phyloP scores from a whole-genome alignment of 2,888 invertebrate species.

The Andrena marginata region DNA sequence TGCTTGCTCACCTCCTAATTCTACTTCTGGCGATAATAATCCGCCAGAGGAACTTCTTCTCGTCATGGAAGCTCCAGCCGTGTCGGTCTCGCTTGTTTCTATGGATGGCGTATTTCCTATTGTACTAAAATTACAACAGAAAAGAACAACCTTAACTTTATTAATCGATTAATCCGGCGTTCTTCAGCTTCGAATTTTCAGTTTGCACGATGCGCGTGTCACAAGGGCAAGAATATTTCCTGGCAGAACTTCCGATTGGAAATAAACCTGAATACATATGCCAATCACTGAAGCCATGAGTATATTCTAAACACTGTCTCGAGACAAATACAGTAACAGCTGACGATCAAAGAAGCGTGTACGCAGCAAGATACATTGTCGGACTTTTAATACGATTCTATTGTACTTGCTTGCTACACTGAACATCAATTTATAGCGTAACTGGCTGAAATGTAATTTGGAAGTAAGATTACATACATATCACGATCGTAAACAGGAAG shows the following conservation, averaged over 20 bases:
- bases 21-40: constrained; percentile 92
- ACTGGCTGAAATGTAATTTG: constrained; percentile 12
- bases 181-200: constrained; percentile 5
- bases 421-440: constrained; percentile 16
- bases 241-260: constrained; percentile 30
- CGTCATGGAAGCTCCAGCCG: constrained; percentile 86
- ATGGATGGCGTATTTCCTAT: constrained; percentile 91
- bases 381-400: constrained; percentile 16
- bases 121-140: constrained; percentile 85
- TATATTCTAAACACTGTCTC: constrained; percentile 5
- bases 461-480: constrained; percentile 15
- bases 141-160: constrained; percentile 28
- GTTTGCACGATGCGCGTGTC: constrained; percentile 31
- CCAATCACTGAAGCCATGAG: constrained; percentile 32
- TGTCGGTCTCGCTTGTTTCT: constrained; percentile 87
- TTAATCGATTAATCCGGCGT: constrained; percentile 3
- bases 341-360: constrained; percentile 24
- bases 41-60: constrained; percentile 94
- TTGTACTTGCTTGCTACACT: constrained; percentile 26
- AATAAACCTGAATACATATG: constrained; percentile 64
- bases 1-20: constrained; percentile 80
- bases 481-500: constrained; percentile 39
- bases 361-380: constrained; percentile 24
- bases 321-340: neutral
- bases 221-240: constrained; percentile 56